Base-by-base conservation (phyloP, 1,140 invertebrate genomes). In the Eueides isabella region DNA sequence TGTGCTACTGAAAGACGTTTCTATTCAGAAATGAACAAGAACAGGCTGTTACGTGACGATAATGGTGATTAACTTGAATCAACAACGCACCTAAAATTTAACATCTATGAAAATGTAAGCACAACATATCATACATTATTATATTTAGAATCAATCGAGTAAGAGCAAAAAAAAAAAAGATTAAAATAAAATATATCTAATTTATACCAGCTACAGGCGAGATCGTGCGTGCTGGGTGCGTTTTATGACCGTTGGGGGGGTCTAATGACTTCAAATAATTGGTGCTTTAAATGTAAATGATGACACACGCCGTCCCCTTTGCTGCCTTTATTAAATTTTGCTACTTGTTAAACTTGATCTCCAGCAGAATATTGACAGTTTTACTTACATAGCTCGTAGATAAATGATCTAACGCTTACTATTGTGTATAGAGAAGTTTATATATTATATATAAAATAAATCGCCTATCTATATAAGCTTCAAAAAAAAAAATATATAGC, bases 201-300 rank as follows among this genome's bases (percentile, higher is more conserved):
- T 90, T 90, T 89, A 91, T 86, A 87, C 86, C 79, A 75, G 83
- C 80, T 83, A 88, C 85, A 87, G 81, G 75, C 78, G 74, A 75
- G 66, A 72, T 75, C 76, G 85, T 74, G 85, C 85, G 88, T 86
- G 88, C 84, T 90, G 89, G 88, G 84, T 91, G 91, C 89, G 91
- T 91, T 92, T 92, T 90, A 92, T 90, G 73, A 84, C 85, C 80
- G 75, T 61, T 86, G 82, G 84, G 82, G 89, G 85, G 89, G 89
- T 87, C 91, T 91, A 91, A 92, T 92, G 91, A 91, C 87, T 79
- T 90, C 87, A 88, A 89, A 92, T 92, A 92, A 92, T 91, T 91
- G 89, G 86, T 88, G 82, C 91, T 91, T 92, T 92, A 91, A 89
- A 92, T 92, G 91, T 91, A 89, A 92, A 92, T 91, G 88, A 85